phyloP scores from a whole-genome alignment of 1,140 invertebrate species.

The Caerostris darwini region DNA sequence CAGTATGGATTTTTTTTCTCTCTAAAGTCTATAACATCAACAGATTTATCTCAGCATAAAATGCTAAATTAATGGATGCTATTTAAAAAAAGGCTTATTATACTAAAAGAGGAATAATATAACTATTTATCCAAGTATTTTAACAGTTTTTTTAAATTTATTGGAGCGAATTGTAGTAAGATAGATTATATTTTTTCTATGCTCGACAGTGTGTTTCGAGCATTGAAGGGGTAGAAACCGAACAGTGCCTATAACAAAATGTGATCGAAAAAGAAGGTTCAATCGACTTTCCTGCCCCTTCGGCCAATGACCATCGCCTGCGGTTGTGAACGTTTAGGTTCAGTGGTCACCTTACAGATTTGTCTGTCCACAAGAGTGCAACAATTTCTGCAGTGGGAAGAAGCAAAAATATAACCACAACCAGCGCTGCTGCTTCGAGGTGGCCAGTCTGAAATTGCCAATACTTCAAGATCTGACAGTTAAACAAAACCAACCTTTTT shows the following conservation, averaged over 20 bases:
- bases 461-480: constrained; percentile 20
- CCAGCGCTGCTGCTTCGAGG: not conserved
- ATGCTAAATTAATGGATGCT: too few relatives aligned
- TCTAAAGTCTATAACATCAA: too few relatives aligned
- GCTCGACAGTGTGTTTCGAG: too few relatives aligned
- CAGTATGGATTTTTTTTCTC: too few relatives aligned
- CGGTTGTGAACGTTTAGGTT: constrained; percentile 43
- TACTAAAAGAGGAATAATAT: too few relatives aligned
- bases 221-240: too few relatives aligned
- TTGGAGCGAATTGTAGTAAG: too few relatives aligned
- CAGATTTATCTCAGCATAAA: too few relatives aligned
- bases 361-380: constrained; percentile 15
- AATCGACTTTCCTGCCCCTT: not conserved
- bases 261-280: constrained; percentile 5
- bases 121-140: too few relatives aligned
- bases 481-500: constrained; percentile 20
- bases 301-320: constrained; percentile 54
- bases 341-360: constrained; percentile 59
- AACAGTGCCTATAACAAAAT: not conserved
- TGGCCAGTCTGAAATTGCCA: not conserved
- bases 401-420: constrained; percentile 26
- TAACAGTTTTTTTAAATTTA: too few relatives aligned
- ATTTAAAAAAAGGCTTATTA: too few relatives aligned
- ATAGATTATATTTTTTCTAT: too few relatives aligned
- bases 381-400: not conserved